Evolutionary conservation across 2,888 invertebrate species (phyloP), one percentile per base, ranked within the genome.

Genomic region (Temnothorax ravouxi): DNA sequence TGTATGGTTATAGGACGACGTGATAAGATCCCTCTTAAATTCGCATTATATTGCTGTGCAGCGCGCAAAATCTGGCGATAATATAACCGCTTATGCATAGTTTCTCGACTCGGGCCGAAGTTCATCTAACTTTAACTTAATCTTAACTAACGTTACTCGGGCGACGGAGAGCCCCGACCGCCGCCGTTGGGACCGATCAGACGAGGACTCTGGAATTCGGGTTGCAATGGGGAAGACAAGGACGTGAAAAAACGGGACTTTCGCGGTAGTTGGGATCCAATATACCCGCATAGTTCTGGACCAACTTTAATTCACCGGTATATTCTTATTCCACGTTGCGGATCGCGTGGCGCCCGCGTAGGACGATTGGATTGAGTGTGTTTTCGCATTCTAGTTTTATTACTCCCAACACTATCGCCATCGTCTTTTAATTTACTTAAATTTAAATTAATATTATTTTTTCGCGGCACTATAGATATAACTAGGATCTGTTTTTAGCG

Each of bases 81-180:
- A 83, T 88, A 86, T 86, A 87, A 89, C 83, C 87, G 88, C 88
- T 89, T 86, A 83, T 84, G 88, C 89, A 89, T 89, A 89, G 89
- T 89, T 89, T 84, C 82, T 54, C 64, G 47, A 52, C 64, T 61
- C 56, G 64, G 41, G 34, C 44, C 72, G 83, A 88, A 88, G 87
- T 89, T 89, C 86, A 84, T 86, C 85, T 86, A 88, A 89, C 88
- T 89, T 87, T 81, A 84, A 89, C 87, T 88, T 84, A 90, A 89
- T 88, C 88, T 89, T 90, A 89, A 89, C 85, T 88, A 90, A 87
- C 87, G 80, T 89, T 74, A 71, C 83, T 71, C 5, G 71, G 25
- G 61, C 41, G 74, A 44, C 52, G 54, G 38, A 47, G 81, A 61
- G 74, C 66, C 69, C 41, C 72, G 72, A 64, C 80, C 69, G 56